Percentiles rank a stretch among this genome's conserved stretches.
phyloP scores from a whole-genome alignment of 2,797 vertebrate genomes.

The Apodemus agrarius region DNA sequence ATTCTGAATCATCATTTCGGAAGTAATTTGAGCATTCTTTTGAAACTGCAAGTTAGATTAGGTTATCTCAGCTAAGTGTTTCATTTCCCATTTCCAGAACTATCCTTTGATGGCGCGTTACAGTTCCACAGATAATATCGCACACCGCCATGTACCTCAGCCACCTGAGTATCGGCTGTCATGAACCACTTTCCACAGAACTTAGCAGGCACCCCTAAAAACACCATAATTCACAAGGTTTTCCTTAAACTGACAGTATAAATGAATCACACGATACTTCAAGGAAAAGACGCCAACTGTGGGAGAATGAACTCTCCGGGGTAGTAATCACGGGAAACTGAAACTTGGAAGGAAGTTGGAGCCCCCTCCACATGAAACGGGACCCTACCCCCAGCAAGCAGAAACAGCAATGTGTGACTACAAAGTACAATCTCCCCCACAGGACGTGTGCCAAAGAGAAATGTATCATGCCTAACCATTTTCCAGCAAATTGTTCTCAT shows the following conservation, averaged over 20 bases:
- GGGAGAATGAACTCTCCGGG: background rate
- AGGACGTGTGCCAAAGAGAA: constrained; percentile 8
- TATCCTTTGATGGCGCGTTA: background rate
- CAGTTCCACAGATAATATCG: background rate
- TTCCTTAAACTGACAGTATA: constrained; percentile 43
- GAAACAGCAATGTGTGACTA: background rate
- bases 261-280: background rate
- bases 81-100: constrained; percentile 50
- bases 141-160: background rate
- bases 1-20: background rate
- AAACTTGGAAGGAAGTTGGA: background rate
- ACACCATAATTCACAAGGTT: constrained; percentile 5
- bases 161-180: background rate
- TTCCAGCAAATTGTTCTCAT: constrained; percentile 84
- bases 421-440: background rate
- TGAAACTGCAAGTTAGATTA: constrained; percentile 1
- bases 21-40: constrained; percentile 23
- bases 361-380: background rate
- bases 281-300: constrained; percentile 40
- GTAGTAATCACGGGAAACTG: constrained; percentile 25
- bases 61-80: background rate
- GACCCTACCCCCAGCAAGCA: background rate
- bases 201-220: constrained; percentile 18
- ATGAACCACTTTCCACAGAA: background rate
- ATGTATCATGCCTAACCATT: constrained; percentile 48